Evolutionary conservation across 1,140 invertebrate genomes (phyloP), one percentile per base, ranked within the genome.

Genomic region (Magallana gigas): DNA sequence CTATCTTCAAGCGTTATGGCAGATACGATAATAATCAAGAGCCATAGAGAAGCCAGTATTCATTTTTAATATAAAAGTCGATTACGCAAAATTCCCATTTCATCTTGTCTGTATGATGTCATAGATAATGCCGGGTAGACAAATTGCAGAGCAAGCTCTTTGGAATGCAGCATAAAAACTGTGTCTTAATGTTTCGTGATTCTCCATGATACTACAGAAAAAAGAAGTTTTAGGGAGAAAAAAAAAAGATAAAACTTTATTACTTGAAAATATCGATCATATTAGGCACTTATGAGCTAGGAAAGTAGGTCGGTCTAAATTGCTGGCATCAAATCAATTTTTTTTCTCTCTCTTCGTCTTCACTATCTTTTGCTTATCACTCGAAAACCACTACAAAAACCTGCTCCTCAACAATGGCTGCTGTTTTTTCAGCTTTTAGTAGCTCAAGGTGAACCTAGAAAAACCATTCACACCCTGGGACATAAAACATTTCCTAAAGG

Each of bases 381-480:
- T 76, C 68, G 36, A 76, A 29, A 76, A 76, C 68, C 68, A 76
- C 68, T 76, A 76, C 68, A 76, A 76, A 76, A 76, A 76, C 68
- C 68, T 76, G 68, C 68, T 16, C 29, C 23, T 76, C 23, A 76
- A 76, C 68, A 76, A 76, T 76, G 68, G 18, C 68, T 29, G 23
- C 60, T 64, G 16, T 23, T 76, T 29, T 76, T 76, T 29, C 68
- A 76, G 23, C 29, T 29, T 36, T n/a, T 18, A 64, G 16, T 16
- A 18, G 18, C 68, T 76, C 68, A 76, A 36, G 68, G 68, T 76
- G 68, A 76, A 36, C 7, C 36, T 23, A 76, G 23, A 76, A 76
- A 36, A 12, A 29, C 12, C 36, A 29, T 76, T 76, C 0, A 76
- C 68, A 76, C 29, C 29, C 68, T 36, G 12, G 36, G 23, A 76